Base-by-base conservation (phyloP, 2,888 invertebrate genomes). In the Subacronicta megacephala region DNA sequence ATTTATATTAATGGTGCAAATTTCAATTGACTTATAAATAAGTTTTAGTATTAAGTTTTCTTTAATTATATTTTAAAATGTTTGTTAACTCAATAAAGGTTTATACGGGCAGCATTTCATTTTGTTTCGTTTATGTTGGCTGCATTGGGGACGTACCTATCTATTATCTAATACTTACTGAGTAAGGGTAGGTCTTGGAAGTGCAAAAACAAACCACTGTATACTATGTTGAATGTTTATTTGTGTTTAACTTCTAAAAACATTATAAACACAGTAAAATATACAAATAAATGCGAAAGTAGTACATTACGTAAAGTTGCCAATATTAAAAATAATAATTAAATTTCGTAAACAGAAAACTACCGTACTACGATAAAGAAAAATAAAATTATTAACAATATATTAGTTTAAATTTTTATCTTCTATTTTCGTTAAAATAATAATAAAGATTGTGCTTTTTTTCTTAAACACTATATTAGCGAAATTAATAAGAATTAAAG, bases 211-310 rank as follows among this genome's bases (percentile, higher is more conserved):
- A 75, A 84, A 83, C 77, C 45, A 66, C 69, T 36, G 31, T 33
- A 12, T 89, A 91, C 93, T 93, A 93, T 93, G 93, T 89, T 86
- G 91, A 93, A 93, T 93, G 93, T 94, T 93, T 94, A 93, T 93
- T 94, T 92, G 91, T 77, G 83, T 77, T 86, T 89, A 90, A 90
- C 89, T 81, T 90, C 91, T 92, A 93, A 92, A 72, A 92, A 93
- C 90, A 92, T 91, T 78, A 81, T 89, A 89, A 93, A 93, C 92
- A 92, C 87, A 91, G 90, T 91, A 92, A 90, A 92, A 88, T 87
- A 90, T 88, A 90, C 87, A 93, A 92, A 90, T 93, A 93, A 93
- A 93, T 93, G 93, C 91, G 73, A 76, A 89, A 90, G 85, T 85
- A 88, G 80, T 88, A 88, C 79, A 83, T 78, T 77, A 81, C 68